A percentile compares a stretch with the other conserved stretches of the same genome.
These are phyloP conservation scores for Simalia tracyae DNA, from an alignment of 2,797 vertebrate species.

Conservation along the genomic window DNA sequence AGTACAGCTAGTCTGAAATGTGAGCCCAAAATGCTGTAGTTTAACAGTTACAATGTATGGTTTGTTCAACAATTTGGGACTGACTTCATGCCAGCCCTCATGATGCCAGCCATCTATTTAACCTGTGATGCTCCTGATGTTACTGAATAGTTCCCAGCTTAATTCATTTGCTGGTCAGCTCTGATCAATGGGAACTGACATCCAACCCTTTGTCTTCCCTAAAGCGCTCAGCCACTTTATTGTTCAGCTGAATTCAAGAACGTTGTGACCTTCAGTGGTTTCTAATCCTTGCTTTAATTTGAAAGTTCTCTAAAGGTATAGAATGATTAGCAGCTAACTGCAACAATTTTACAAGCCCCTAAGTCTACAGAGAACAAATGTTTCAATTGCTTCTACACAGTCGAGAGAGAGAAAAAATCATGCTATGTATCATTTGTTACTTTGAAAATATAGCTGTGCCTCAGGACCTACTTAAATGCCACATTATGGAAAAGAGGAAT, in stretches of 20 bases:
- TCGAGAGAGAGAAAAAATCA: slow-evolving; percentile 23
- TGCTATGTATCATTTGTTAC: slow-evolving; percentile 36
- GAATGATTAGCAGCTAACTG: slow-evolving; percentile 51
- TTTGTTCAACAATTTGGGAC: neutral
- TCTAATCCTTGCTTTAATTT: slow-evolving; percentile 47
- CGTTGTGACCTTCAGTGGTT: slow-evolving; percentile 45
- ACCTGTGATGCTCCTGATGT: neutral
- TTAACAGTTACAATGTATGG: neutral
- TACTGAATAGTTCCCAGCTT: neutral
- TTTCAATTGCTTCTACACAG: slow-evolving; percentile 4
- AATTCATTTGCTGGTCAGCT: neutral
- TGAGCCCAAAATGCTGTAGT: neutral
- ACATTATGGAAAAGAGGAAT: neutral
- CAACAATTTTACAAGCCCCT: slow-evolving; percentile 29
- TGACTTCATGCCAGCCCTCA: neutral
- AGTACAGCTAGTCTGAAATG: too few relatives aligned
- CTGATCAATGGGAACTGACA: neutral
- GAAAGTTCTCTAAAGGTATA: slow-evolving; percentile 42
- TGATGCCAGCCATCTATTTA: neutral
- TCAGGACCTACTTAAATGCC: neutral
- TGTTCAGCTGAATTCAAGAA: slow-evolving; percentile 8
- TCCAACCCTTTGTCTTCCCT: neutral
- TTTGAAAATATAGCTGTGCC: slow-evolving; percentile 52
- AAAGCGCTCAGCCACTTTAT: neutral
- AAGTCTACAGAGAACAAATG: slow-evolving; percentile 41